These are phyloP conservation scores for Tineola bisselliella DNA, from an alignment of 2,888 invertebrate species.

Conservation along the genomic window DNA sequence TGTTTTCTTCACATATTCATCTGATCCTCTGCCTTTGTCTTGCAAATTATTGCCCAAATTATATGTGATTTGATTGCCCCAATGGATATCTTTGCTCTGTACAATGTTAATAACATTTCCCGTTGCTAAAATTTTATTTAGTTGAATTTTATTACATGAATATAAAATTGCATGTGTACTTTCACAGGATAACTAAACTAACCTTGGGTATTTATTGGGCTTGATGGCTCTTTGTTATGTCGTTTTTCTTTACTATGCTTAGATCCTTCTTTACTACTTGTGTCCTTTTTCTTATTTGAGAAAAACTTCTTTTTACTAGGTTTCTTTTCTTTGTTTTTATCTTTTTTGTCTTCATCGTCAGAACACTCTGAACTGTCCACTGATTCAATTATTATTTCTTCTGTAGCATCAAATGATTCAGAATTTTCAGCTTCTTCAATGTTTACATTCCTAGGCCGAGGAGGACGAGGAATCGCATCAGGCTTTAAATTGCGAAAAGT, in stretches of 20 bases:
- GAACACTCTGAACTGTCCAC: slow-evolving; percentile 25
- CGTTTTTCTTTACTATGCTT: slow-evolving; percentile 23
- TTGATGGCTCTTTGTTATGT: slow-evolving; percentile 18
- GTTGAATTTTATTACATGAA: too few relatives aligned
- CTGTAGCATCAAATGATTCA: slow-evolving; percentile 16
- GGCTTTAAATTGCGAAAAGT: slow-evolving; percentile 55
- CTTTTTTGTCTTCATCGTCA: slow-evolving; percentile 11
- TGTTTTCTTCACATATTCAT: slow-evolving; percentile 37
- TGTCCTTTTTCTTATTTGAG: slow-evolving; percentile 20
- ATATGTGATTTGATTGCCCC: slow-evolving; percentile 49
- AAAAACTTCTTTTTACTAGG: slow-evolving; percentile 28
- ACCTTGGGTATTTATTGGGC: slow-evolving; percentile 14
- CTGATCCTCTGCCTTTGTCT: slow-evolving; percentile 19
- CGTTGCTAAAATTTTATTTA: slow-evolving; percentile 52
- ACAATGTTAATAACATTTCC: slow-evolving; percentile 62
- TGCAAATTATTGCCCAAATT: slow-evolving; percentile 35
- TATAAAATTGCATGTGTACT: neutral
- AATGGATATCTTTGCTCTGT: slow-evolving; percentile 48
- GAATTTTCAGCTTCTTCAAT: slow-evolving; percentile 19
- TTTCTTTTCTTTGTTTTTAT: slow-evolving; percentile 24
- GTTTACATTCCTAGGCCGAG: slow-evolving; percentile 32
- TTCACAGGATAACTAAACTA: slow-evolving; percentile 6
- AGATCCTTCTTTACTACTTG: slow-evolving; percentile 19
- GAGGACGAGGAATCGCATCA: slow-evolving; percentile 61
- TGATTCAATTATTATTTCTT: slow-evolving; percentile 19